Percentiles rank a stretch among this genome's conserved stretches.
Conservation (phyloP, 2,888 invertebrate species). For the Protonemura montana region DNA sequence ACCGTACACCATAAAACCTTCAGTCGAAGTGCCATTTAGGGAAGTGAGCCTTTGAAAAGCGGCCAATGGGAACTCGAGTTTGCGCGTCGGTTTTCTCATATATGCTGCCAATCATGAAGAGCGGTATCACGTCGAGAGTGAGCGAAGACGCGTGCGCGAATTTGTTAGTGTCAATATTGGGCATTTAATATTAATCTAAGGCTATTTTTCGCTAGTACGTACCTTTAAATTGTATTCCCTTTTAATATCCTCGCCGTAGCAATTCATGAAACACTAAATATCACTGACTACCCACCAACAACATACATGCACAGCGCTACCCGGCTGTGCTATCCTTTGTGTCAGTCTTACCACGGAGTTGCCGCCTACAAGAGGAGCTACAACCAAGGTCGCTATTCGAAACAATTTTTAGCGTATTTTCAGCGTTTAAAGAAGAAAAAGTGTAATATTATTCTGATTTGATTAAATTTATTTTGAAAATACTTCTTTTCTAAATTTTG, state of each 20-base stretch:
- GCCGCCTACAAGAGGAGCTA: slow-evolving; percentile 46
- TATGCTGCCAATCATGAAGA: slow-evolving; percentile 52
- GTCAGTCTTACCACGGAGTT: slow-evolving; percentile 40
- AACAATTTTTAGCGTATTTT: not conserved
- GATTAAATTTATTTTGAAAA: not conserved
- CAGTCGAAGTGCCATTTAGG: slow-evolving; percentile 54
- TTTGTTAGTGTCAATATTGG: slow-evolving; percentile 18
- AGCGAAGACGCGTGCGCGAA: slow-evolving; percentile 36
- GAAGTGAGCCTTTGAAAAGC: slow-evolving; percentile 53
- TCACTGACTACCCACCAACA: slow-evolving; percentile 25
- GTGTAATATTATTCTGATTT: not conserved
- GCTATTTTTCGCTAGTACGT: slow-evolving; percentile 5
- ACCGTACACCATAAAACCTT: slow-evolving; percentile 54
- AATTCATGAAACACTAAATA: slow-evolving; percentile 32
- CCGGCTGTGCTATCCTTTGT: slow-evolving; percentile 43
- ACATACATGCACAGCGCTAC: slow-evolving; percentile 24
- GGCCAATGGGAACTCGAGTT: slow-evolving; percentile 53
- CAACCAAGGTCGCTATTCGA: slow-evolving; percentile 39
- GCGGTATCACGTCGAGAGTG: slow-evolving; percentile 49
- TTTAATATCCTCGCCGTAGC: slow-evolving; percentile 38
- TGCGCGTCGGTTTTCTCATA: slow-evolving; percentile 52
- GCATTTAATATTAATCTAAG: not conserved
- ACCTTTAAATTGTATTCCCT: slow-evolving; percentile 40
- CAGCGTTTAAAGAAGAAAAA: not conserved
- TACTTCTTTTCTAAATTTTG: not conserved